Base-by-base conservation (phyloP, 2,888 invertebrate species). In the Hirtodrosophila cameraria region DNA sequence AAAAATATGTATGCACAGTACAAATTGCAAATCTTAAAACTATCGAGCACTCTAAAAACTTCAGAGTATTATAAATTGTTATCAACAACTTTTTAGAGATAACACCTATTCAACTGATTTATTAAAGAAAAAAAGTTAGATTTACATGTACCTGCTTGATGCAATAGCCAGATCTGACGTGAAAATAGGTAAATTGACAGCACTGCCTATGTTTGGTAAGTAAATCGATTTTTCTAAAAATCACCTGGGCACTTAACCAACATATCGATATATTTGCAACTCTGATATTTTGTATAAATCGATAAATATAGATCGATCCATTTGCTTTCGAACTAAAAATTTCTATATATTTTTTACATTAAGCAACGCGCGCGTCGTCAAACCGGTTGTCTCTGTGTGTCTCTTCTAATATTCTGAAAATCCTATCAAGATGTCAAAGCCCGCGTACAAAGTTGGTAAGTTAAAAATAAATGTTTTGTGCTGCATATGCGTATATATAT, bases 391-490 rank as follows among this genome's bases (percentile, higher is more conserved):
- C 43, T 36, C n/a, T n/a, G 42, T 68, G 18, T 61, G 41, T 57
- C 25, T 50, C 39, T 45, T 35, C n/a, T 31, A 45, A 23, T 39
- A 36, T 18, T 15, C 18, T 28, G n/a, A n/a, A 15, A 54, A 55
- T 66, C 43, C 70, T 43, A 35, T 18, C 59, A 63, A 70, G 9
- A 67, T 90, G 89, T 79, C 89, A 48, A 90, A 90, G 67, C 88
- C 89, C 66, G 74, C 84, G 50, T 89, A 87, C 71, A 90, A 90
- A 90, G 90, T 90, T 75, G 90, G 90, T 90, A 79, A 89, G 90
- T 86, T 69, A 59, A 41, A 67, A 65, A 83, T 62, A 62, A 50
- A 57, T 43, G 15, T 52, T 55, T 45, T 8, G 43, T 18, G 43
- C 43, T n/a, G 25, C 13, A 20, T 27, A 46, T 25, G 35, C 35